Base-by-base conservation (phyloP, 2,888 invertebrate genomes). In the Dromius quadrimaculatus region DNA sequence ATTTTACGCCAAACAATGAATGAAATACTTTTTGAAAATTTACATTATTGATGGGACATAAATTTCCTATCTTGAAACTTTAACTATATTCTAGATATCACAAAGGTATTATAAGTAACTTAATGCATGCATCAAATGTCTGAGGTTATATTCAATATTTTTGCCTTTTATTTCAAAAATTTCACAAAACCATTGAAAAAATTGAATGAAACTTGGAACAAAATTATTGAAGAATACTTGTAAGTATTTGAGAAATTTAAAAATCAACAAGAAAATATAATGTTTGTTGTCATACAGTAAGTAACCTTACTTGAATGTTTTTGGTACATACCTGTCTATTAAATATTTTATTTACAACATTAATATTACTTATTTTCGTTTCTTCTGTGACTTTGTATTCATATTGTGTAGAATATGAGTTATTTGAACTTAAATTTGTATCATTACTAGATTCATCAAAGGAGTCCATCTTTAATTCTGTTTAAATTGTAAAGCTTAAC, bases 261-360 rank as follows among this genome's bases (percentile, higher is more conserved):
- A 13, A 47, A 47, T 47, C n/a, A 8, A 47, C 1, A 19, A 47
- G 17, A 19, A 15, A 47, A 9, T 17, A 6, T 17, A 47, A 47
- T 47, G n/a, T 15, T 38, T 38, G 5, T 38, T 38, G 2, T n/a
- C n/a, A n/a, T n/a, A 11, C 1, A 15, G 15, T 13, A 11, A 13
- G 11, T 38, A 38, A 11, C 15, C 6, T 15, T 2, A 1, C 43
- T 15, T 43, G 19, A 43, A 43, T 28, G n/a, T n/a, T n/a, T n/a
- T n/a, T n/a, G n/a, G n/a, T n/a, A 71, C 62, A 71, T 73, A 77
- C 77, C 77, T 77, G 76, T 73, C 77, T 73, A 71, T 75, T 75
- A 71, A 71, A 72, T 66, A 77, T 62, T 74, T 77, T 76, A 59
- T 75, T 72, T 34, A 76, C 73, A 59, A 77, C 71, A 73, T 75